Conservation (phyloP, 2,888 invertebrate genomes). For the Drosophila tanythrix region DNA sequence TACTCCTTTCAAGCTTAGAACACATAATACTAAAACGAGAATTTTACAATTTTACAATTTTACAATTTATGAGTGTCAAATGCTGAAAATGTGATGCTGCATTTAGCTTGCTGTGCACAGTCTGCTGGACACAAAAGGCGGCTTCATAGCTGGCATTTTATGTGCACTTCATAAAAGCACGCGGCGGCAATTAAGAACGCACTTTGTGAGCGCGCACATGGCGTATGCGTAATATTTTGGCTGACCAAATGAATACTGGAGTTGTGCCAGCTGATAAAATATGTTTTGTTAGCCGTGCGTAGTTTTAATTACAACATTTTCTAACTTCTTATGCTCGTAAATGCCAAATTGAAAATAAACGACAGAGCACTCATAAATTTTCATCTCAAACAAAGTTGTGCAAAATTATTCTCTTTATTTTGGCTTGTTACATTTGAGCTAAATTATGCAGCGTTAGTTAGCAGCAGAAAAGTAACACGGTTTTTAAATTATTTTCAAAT, state of each 20-base stretch:
- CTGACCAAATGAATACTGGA: slow-evolving; percentile 30
- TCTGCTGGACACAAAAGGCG: slow-evolving; percentile 15
- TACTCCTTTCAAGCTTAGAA: slow-evolving; percentile 4
- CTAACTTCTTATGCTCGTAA: slow-evolving; percentile 11
- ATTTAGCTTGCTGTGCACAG: slow-evolving; percentile 19
- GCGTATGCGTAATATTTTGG: slow-evolving; percentile 67
- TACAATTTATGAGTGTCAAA: slow-evolving; percentile 28
- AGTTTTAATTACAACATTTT: slow-evolving; percentile 63
- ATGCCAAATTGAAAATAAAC: slow-evolving; percentile 22
- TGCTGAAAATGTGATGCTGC: slow-evolving; percentile 24
- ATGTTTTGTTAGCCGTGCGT: slow-evolving; percentile 51
- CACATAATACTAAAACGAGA: slow-evolving; percentile 2
- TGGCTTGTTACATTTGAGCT: not conserved
- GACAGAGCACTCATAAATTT: slow-evolving; percentile 15
- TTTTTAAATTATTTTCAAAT: not conserved
- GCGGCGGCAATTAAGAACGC: slow-evolving; percentile 68
- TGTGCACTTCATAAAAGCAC: slow-evolving; percentile 64
- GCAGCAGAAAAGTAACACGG: not conserved
- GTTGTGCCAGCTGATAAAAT: slow-evolving; percentile 34
- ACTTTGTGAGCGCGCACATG: slow-evolving; percentile 49
- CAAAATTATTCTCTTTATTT: slow-evolving; percentile 15
- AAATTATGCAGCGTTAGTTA: not conserved
- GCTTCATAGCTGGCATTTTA: slow-evolving; percentile 41
- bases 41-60: slow-evolving; percentile 21
- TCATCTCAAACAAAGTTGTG: slow-evolving; percentile 17